These are phyloP conservation scores for Spodoptera picta DNA, from an alignment of 2,888 invertebrate genomes.

Conservation along the genomic window DNA sequence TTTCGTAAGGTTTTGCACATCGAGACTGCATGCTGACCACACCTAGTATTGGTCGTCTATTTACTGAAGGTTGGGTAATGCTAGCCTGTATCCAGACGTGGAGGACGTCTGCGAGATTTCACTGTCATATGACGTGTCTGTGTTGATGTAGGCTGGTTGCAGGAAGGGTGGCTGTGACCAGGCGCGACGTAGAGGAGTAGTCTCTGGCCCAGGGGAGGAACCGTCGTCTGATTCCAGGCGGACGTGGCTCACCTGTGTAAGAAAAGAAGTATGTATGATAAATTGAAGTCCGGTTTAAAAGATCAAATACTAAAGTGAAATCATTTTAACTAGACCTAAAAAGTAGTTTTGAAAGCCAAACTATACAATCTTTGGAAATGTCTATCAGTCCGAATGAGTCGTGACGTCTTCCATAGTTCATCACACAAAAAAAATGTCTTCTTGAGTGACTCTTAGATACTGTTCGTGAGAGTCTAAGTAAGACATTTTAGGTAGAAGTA, in stretches of 20 bases:
- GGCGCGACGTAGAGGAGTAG: constrained; percentile 77
- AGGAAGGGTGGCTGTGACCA: constrained; percentile 77
- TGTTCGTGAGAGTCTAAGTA: no score
- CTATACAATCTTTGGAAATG: no score
- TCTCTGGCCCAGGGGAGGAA: constrained; percentile 76
- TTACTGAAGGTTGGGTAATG: constrained; percentile 64
- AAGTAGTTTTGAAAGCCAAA: no score
- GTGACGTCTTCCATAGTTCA: no score
- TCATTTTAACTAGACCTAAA: no score
- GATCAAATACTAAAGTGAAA: no score
- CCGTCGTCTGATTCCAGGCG: constrained; percentile 81
- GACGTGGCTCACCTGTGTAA: constrained; percentile 66
- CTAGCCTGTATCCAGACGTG: constrained; percentile 95
- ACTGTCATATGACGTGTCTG: constrained; percentile 94
- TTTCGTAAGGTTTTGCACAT: constrained; percentile 49
- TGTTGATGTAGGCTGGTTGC: constrained; percentile 71
- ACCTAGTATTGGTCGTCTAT: constrained; percentile 52
- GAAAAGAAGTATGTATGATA: neutral
- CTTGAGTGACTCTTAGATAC: no score
- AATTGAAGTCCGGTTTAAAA: neutral
- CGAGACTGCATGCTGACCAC: constrained; percentile 52
- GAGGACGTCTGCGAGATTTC: constrained; percentile 95
- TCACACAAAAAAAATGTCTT: neutral
- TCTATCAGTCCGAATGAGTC: no score
- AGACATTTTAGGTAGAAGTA: no score